Evolutionary conservation across 2,888 invertebrate species (phyloP).

Genomic region (Rhodophaea formosa): DNA sequence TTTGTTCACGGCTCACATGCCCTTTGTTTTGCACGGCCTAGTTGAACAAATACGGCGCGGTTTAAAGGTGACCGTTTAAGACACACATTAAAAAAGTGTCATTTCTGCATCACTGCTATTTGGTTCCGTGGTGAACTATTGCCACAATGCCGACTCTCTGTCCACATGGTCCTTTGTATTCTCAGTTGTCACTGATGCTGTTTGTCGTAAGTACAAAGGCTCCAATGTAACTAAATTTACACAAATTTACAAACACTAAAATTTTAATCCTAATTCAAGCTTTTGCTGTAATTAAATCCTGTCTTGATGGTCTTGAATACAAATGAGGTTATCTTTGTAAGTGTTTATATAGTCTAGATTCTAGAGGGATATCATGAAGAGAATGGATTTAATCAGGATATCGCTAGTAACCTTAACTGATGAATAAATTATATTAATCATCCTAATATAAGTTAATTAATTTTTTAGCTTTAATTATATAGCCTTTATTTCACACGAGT

Average conservation of each 20-base stretch:
- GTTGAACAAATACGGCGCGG: no score
- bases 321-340: not conserved
- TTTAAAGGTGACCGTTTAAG: no score
- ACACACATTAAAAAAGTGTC: no score
- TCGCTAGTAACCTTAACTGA: no score
- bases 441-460: no score
- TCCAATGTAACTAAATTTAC: slow-evolving; percentile 15
- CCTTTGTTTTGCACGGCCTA: no score
- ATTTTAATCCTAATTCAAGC: not conserved
- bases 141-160: slow-evolving; percentile 34
- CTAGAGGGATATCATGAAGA: not conserved
- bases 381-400: not conserved
- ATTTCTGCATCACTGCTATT: not conserved
- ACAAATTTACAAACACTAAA: not conserved
- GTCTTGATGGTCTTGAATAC: not conserved
- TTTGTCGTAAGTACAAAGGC: slow-evolving; percentile 33
- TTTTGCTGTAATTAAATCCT: slow-evolving; percentile 5
- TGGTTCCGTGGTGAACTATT: slow-evolving; percentile 32
- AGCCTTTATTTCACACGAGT: no score
- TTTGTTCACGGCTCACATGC: no score
- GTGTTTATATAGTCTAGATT: not conserved
- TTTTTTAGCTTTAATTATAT: no score
- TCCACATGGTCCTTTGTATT: slow-evolving; percentile 46
- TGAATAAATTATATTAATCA: no score
- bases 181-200: slow-evolving; percentile 37